A percentile compares a stretch with the other conserved stretches of the same genome.
Evolutionary conservation across 2,113 vertebrate species (phyloP).

Genomic region (Larimichthys crocea): DNA sequence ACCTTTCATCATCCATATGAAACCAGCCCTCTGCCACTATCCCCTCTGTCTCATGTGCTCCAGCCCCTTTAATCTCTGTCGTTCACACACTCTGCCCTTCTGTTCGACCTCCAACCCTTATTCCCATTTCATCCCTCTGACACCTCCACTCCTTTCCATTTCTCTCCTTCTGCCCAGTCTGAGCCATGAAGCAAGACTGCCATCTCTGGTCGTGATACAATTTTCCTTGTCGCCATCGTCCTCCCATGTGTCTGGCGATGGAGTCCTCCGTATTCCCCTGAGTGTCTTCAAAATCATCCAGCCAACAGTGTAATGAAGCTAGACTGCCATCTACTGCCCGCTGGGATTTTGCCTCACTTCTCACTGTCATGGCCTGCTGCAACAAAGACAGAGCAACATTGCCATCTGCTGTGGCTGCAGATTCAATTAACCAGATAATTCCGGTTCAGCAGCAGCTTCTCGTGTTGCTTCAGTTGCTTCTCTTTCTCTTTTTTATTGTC

Average conservation of each 20-base stretch:
- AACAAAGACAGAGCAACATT: constrained; percentile 53
- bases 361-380: not conserved
- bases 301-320: constrained; percentile 48
- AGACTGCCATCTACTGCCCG: constrained; percentile 77
- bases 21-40: constrained; percentile 38
- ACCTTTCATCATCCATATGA: constrained; percentile 60
- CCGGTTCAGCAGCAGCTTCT: not conserved
- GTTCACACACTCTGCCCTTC: constrained; percentile 74
- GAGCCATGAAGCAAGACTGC: constrained; percentile 70
- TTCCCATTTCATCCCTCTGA: constrained; percentile 57
- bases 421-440: constrained; percentile 20
- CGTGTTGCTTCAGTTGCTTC: not conserved
- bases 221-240: constrained; percentile 35
- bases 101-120: constrained; percentile 74
- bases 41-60: constrained; percentile 56
- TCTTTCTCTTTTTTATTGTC: constrained; percentile 3
- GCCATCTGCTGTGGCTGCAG: constrained; percentile 68
- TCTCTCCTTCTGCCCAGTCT: constrained; percentile 11
- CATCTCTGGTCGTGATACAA: constrained; percentile 66
- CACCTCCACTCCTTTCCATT: constrained; percentile 41
- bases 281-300: constrained; percentile 59
- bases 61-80: constrained; percentile 71
- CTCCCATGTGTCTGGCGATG: constrained; percentile 36
- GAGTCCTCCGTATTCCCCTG: constrained; percentile 51
- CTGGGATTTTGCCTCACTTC: constrained; percentile 33